These are phyloP conservation scores for Champsocephalus gunnari DNA, from an alignment of 2,797 vertebrate genomes.

Conservation along the genomic window DNA sequence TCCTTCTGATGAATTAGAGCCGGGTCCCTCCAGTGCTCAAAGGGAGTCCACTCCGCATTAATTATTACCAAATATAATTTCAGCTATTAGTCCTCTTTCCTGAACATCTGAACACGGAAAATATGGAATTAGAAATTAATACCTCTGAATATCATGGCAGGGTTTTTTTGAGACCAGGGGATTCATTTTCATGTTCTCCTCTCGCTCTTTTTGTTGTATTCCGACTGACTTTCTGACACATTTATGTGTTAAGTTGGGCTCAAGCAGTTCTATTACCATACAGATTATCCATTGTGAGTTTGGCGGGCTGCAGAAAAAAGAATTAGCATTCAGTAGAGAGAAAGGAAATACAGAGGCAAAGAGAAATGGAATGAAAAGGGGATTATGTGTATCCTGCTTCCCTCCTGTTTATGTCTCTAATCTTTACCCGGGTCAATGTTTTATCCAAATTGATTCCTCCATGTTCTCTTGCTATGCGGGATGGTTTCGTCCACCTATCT, in stretches of 20 bases:
- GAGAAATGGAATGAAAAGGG: slow-evolving; percentile 76
- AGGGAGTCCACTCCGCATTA: slow-evolving; percentile 91
- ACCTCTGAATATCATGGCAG: slow-evolving; percentile 89
- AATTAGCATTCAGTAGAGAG: slow-evolving; percentile 78
- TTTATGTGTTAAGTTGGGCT: slow-evolving; percentile 88
- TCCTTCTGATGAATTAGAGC: slow-evolving; percentile 92
- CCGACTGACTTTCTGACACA: slow-evolving; percentile 86
- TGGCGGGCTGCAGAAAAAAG: slow-evolving; percentile 64
- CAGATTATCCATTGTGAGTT: slow-evolving; percentile 82
- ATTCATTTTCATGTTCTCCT: slow-evolving; percentile 87
- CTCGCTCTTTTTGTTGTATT: slow-evolving; percentile 76
- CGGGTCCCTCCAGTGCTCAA: slow-evolving; percentile 88
- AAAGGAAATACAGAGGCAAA: slow-evolving; percentile 64
- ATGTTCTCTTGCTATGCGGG: slow-evolving; percentile 38
- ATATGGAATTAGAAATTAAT: slow-evolving; percentile 93
- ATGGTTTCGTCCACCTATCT: slow-evolving; percentile 45
- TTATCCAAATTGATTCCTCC: slow-evolving; percentile 81
- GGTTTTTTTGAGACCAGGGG: slow-evolving; percentile 80
- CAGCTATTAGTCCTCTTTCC: slow-evolving; percentile 93
- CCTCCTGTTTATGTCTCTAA: slow-evolving; percentile 78
- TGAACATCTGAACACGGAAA: slow-evolving; percentile 89
- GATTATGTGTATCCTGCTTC: slow-evolving; percentile 78
- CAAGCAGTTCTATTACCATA: slow-evolving; percentile 86
- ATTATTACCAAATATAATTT: slow-evolving; percentile 98
- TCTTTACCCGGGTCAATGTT: slow-evolving; percentile 82